phyloP scores from a whole-genome alignment of 1,140 invertebrate genomes.

The Trachymyrmex cornetzi region DNA sequence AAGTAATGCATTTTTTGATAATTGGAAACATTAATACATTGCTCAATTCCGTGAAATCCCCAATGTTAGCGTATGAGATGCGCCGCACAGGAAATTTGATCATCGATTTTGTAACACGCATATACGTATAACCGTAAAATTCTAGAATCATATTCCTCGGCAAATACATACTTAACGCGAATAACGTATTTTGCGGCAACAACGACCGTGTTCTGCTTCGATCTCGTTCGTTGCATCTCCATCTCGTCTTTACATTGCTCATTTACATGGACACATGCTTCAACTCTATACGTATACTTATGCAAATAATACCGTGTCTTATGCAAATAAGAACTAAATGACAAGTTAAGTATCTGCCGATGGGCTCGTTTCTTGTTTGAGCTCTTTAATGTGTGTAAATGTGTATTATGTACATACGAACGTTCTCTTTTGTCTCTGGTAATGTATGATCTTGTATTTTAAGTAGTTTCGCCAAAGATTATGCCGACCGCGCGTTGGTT shows the following conservation, averaged over 20 bases:
- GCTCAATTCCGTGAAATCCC: neutral
- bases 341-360: slow-evolving; percentile 22
- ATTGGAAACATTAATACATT: neutral
- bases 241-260: slow-evolving; percentile 6
- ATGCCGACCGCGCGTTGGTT: neutral
- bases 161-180: neutral
- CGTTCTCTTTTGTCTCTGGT: neutral
- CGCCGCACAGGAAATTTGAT: slow-evolving; percentile 25
- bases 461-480: slow-evolving; percentile 15
- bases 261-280: slow-evolving; percentile 28
- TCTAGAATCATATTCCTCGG: neutral
- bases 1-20: neutral
- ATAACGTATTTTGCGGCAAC: slow-evolving; percentile 29
- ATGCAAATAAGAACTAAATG: slow-evolving; percentile 2
- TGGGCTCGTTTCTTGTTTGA: neutral
- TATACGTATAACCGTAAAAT: slow-evolving; percentile 39
- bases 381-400: neutral
- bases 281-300: slow-evolving; percentile 18
- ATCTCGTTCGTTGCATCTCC: neutral
- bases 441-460: neutral
- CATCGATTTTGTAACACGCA: neutral
- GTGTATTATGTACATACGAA: neutral
- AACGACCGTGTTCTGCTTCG: neutral
- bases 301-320: slow-evolving; percentile 18
- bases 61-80: neutral